phyloP scores from a whole-genome alignment of 2,113 vertebrate species.

The Microcebus tavaratra region DNA sequence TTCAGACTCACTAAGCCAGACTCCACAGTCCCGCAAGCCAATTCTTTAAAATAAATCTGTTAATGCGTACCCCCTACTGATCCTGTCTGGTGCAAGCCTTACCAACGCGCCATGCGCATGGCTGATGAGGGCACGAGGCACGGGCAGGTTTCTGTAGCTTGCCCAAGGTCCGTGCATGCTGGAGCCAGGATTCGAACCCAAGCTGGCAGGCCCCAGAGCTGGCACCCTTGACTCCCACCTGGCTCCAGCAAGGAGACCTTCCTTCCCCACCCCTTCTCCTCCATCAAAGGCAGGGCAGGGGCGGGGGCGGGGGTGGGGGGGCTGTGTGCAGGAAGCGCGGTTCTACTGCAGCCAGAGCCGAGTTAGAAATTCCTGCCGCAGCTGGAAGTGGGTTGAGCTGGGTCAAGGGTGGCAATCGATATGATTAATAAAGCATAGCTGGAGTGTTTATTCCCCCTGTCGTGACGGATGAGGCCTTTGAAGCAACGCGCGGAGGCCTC shows the following conservation, averaged over 20 bases:
- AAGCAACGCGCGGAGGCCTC: slow-evolving; percentile 42
- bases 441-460: slow-evolving; percentile 21
- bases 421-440: slow-evolving; percentile 45
- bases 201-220: background rate
- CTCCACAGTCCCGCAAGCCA: background rate
- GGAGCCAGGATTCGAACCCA: background rate
- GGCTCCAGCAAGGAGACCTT: accelerated
- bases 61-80: background rate
- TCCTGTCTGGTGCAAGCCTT: background rate
- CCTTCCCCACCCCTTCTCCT: background rate
- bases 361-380: background rate
- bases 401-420: slow-evolving; percentile 43
- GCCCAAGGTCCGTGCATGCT: background rate
- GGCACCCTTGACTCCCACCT: too few relatives aligned
- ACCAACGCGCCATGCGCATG: background rate
- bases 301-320: accelerated
- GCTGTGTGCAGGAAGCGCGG: accelerated
- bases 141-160: background rate
- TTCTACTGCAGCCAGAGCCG: background rate
- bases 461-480: slow-evolving; percentile 67
- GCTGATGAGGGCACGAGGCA: background rate
- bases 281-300: background rate
- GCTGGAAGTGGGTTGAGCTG: background rate
- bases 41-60: background rate
- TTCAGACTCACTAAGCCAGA: background rate